Evolutionary conservation across 1,140 invertebrate genomes (phyloP), one percentile per base, ranked within the genome.

Genomic region (Drosophila melanica): DNA sequence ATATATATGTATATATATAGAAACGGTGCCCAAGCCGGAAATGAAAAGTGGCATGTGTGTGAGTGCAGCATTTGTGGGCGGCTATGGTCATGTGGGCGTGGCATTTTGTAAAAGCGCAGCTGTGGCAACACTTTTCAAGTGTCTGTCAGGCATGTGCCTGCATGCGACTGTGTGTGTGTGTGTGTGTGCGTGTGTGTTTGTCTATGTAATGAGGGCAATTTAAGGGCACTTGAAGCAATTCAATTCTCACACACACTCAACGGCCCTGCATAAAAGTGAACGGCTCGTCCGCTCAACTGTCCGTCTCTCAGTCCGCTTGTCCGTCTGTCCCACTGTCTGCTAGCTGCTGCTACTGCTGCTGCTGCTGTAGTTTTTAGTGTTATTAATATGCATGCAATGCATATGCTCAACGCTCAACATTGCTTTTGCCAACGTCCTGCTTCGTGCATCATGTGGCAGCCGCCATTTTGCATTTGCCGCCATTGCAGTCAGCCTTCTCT

Each of bases 151-250:
- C 55, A 45, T 41, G 10, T 30, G 30, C 10, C 27, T 60, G 30
- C 37, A 27, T 72, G 54, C 42, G 45, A 18, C 9, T 12, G 30
- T 65, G 18, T 62, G 35, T 55, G 18, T 54, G 20, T 41, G 10
- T 55, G 53, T 47, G 53, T 74, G 54, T 59, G 54, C 67, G 44
- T 77, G 70, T 74, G 67, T 81, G 82, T 81, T 79, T 86, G 78
- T 76, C 82, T 86, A 86, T 81, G 82, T 82, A 87, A 87, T 87
- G 79, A 87, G 79, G 82, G 72, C 82, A 87, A 87, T 87, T 87
- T 87, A 82, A 87, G 82, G 66, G 64, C 73, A 87, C 82, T 87
- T 87, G 59, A 87, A 79, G 82, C 82, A 87, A 87, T 87, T 87
- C 82, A 87, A 87, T 87, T 87, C 79, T 79, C 79, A 79, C 78